Conservation (phyloP, 1,140 invertebrate genomes). For the Plodia interpunctella region DNA sequence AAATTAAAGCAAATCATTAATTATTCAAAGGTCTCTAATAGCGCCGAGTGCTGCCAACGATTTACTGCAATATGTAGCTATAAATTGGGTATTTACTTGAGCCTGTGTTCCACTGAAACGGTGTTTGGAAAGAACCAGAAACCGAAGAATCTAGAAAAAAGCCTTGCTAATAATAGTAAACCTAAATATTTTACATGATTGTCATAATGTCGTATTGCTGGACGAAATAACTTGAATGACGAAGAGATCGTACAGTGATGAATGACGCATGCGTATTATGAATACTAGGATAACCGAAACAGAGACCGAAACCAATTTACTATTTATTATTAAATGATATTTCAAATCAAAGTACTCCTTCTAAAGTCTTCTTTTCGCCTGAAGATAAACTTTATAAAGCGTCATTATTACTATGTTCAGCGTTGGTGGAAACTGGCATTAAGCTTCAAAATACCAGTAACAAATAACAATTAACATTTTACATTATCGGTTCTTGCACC, state of each 20-base stretch:
- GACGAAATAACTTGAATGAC: no score
- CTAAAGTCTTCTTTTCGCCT: background rate
- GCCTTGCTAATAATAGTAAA: no score
- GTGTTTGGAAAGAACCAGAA: background rate
- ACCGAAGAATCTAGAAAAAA: no score
- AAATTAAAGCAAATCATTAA: background rate
- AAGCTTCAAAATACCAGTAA: background rate
- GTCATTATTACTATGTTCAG: background rate
- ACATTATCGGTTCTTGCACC: background rate
- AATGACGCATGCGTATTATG: no score
- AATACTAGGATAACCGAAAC: no score
- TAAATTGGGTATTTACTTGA: background rate
- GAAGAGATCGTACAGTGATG: no score
- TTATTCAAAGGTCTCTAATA: slow-evolving; percentile 4
- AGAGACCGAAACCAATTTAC: no score
- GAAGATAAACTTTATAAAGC: background rate
- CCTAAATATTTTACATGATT: no score
- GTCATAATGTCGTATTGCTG: no score
- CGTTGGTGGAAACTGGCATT: background rate
- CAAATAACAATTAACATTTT: slow-evolving; percentile 6
- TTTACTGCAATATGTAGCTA: slow-evolving; percentile 2
- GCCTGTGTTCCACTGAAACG: background rate
- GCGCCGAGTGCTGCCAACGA: background rate
- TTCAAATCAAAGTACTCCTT: no score
- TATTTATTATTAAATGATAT: no score